Conservation (phyloP, 2,113 vertebrate genomes). For the Leuciscus idus region DNA sequence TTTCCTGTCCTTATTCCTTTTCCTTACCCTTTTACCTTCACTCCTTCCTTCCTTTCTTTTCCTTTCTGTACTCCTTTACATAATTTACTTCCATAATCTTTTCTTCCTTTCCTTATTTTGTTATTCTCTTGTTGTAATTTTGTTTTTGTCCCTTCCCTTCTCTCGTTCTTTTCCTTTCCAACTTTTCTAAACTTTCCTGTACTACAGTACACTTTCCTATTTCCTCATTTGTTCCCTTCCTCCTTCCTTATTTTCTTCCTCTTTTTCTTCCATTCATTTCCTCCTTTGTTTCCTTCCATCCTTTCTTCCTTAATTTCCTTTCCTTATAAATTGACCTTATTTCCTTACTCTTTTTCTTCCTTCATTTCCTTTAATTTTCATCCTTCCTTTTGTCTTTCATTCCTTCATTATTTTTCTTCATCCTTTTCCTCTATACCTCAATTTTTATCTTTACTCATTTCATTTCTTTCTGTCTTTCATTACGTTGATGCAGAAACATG, state of each 20-base stretch:
- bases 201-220: not conserved
- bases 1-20: not conserved
- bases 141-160: no score
- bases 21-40: no score
- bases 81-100: not conserved
- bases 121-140: no score
- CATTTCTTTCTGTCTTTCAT: not conserved
- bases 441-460: not conserved
- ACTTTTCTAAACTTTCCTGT: not conserved
- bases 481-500: not conserved
- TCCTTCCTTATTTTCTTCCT: not conserved
- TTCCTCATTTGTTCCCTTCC: no score
- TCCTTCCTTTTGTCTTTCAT: not conserved
- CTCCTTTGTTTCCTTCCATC: not conserved
- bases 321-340: not conserved
- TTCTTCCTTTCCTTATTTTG: not conserved
- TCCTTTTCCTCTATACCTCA: not conserved
- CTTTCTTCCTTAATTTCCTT: not conserved
- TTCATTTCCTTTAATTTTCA: not conserved
- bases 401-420: not conserved
- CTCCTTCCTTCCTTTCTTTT: not conserved
- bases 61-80: not conserved
- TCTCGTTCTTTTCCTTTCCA: not conserved
- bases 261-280: not conserved
- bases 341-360: not conserved